These are phyloP conservation scores for Cirrhinus mrigala DNA, from an alignment of 2,797 vertebrate species.

Conservation along the genomic window DNA sequence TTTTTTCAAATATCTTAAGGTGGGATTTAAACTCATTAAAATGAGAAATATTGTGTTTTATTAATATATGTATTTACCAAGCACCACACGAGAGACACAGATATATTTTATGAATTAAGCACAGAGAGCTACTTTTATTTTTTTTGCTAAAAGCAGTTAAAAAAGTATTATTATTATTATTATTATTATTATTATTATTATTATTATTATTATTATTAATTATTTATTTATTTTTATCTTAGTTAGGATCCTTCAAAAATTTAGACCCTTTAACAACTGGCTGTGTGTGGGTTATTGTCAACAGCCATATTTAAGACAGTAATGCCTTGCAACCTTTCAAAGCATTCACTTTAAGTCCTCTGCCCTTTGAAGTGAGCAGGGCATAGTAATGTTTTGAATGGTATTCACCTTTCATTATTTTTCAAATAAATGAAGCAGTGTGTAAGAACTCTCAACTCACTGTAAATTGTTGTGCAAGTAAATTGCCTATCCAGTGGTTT, in stretches of 20 bases:
- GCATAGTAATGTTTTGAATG: not conserved
- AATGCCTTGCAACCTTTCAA: not conserved
- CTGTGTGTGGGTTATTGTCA: not conserved
- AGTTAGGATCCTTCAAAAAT: not conserved
- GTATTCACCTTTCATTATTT: not conserved
- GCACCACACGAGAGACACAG: not conserved
- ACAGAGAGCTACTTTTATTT: not conserved
- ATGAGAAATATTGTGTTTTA: not conserved
- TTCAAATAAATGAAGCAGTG: not conserved
- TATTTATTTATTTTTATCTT: not conserved
- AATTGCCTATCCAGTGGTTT: not conserved
- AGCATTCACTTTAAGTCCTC: not conserved
- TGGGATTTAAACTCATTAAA: not conserved
- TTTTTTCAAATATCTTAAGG: not conserved
- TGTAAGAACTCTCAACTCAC: not conserved
- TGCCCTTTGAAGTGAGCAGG: not conserved
- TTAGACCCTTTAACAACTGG: not conserved
- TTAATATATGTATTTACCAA: not conserved
- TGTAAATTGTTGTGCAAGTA: not conserved
- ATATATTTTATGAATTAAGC: not conserved
- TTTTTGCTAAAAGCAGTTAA: not conserved
- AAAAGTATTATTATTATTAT: no score
- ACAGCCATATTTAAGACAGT: not conserved
- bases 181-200: no score
- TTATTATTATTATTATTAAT: no score